Base-by-base conservation (phyloP, 2,888 invertebrate genomes). In the Ennomos quercinarius region DNA sequence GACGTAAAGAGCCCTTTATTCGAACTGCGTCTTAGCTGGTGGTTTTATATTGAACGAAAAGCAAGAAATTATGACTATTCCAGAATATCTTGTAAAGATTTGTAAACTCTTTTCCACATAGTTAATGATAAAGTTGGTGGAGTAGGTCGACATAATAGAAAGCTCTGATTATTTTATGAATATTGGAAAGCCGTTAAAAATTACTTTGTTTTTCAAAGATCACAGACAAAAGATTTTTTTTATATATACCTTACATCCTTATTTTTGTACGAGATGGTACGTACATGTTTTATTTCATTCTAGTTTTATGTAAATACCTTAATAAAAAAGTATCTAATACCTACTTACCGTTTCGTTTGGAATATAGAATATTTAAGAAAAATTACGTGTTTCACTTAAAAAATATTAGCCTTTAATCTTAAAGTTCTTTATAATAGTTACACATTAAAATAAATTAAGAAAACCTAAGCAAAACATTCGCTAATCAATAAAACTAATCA, bases 1-100 rank as follows among this genome's bases (percentile, higher is more conserved):
- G 68, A 77, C 70, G 77, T 82, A 81, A 84, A 78, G 75, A 76
- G 61, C 67, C 63, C 68, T 77, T 74, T 58, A 66, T 63, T 66
- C 49, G 38, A 70, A 57, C 61, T 58, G 50, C 43, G 60, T 72
- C 71, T 71, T 69, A 68, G 55, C 43, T 58, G 9, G 47, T 47
- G 46, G 35, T 49, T 63, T 71, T 64, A 58, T 49, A 64, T 53
- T 48, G 50, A 61, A 63, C 48, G 39, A 42, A 61, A 64, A 60
- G 64, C 57, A 61, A 52, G 51, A 67, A 72, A 67, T 72, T 71
- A 72, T 71, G 59, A 65, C 38, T 6, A 9, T 41, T 44, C 64
- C 10, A n/a, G 36, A 9, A 39, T 42, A 2, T 44, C 47, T 43
- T 42, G 10, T 54, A 27, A 10, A 36, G 11, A 9, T 17, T 10